Evolutionary conservation across 1,140 invertebrate species (phyloP).

Genomic region (Apis cerana): DNA sequence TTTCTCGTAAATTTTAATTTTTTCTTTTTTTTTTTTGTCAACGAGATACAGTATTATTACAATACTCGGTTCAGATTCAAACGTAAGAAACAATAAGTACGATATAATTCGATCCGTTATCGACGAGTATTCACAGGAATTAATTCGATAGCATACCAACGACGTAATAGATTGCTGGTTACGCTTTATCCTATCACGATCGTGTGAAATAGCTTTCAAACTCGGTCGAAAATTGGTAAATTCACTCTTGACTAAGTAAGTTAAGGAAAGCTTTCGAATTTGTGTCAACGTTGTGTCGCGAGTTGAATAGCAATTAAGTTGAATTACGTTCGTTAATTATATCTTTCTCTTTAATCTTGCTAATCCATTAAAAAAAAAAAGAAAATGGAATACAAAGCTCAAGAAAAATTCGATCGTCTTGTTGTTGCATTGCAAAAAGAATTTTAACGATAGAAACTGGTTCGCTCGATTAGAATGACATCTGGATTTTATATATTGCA

Average conservation of each 20-base stretch:
- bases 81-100: neutral
- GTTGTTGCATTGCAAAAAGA: no score
- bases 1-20: no score
- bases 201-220: conserved; percentile 1
- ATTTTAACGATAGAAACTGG: no score
- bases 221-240: neutral
- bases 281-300: neutral
- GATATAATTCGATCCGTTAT: neutral
- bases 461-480: no score
- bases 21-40: neutral
- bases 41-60: neutral
- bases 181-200: neutral
- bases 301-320: neutral
- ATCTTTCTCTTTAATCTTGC: no score
- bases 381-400: no score
- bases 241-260: no score
- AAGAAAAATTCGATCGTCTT: no score
- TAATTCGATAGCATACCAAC: neutral
- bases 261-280: no score
- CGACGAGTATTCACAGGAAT: neutral
- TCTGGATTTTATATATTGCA: no score
- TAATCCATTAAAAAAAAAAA: no score
- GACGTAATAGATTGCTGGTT: neutral
- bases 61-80: neutral
- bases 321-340: no score